These are phyloP conservation scores for Drepana falcataria DNA, from an alignment of 2,888 invertebrate genomes.

Conservation along the genomic window DNA sequence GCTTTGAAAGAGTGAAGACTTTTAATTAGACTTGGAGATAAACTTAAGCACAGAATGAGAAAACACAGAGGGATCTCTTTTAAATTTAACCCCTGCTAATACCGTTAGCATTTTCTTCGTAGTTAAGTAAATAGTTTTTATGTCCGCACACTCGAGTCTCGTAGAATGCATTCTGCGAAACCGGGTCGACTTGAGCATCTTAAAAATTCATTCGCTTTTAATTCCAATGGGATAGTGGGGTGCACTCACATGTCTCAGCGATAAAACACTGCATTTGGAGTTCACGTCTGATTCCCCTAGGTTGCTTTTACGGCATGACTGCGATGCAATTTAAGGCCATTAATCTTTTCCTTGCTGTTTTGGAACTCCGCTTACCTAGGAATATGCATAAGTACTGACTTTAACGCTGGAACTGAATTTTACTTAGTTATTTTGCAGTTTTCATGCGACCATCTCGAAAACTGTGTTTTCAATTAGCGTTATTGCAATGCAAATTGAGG, in stretches of 20 bases:
- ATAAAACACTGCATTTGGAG: slow-evolving; percentile 55
- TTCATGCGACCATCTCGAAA: background rate
- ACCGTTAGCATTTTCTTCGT: slow-evolving; percentile 8
- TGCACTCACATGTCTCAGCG: slow-evolving; percentile 40
- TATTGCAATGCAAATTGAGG: background rate
- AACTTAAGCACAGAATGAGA: background rate
- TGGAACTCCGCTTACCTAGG: slow-evolving; percentile 40
- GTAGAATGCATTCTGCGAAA: slow-evolving; percentile 18
- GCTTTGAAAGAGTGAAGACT: no score
- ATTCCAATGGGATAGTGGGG: slow-evolving; percentile 33
- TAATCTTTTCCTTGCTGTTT: slow-evolving; percentile 66
- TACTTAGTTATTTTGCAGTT: slow-evolving; percentile 4
- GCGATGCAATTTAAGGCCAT: slow-evolving; percentile 73
- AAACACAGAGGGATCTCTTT: background rate
- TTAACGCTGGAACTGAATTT: slow-evolving; percentile 14
- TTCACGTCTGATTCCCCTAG: slow-evolving; percentile 38
- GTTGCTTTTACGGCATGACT: slow-evolving; percentile 66
- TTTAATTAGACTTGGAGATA: no score
- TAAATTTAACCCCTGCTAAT: slow-evolving; percentile 3
- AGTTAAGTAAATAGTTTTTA: slow-evolving; percentile 8
- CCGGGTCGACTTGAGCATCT: slow-evolving; percentile 14
- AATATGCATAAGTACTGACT: slow-evolving; percentile 11
- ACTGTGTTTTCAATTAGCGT: slow-evolving; percentile 2
- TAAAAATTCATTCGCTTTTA: slow-evolving; percentile 43
- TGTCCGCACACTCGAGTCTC: slow-evolving; percentile 7